Percentiles rank a stretch among this genome's conserved stretches.
These are phyloP conservation scores for Cecropterus lyciades DNA, from an alignment of 1,140 invertebrate genomes.

Conservation along the genomic window DNA sequence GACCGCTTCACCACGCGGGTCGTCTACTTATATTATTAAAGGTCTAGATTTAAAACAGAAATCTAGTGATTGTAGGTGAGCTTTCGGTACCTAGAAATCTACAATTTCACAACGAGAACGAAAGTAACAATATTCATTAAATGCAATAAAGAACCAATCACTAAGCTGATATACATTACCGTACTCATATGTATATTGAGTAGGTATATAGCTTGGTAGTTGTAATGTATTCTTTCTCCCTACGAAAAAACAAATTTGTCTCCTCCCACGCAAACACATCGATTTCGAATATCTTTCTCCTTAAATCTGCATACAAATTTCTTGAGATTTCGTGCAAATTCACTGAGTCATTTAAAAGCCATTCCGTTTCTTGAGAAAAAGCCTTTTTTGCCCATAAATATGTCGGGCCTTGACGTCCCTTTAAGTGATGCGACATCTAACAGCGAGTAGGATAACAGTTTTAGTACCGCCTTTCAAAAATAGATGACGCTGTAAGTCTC, in stretches of 20 bases:
- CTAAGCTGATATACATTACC: too few species aligned
- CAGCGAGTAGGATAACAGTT: constrained; percentile 13
- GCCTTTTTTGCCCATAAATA: constrained; percentile 66
- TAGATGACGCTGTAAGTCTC: constrained; percentile 12
- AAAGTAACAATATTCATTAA: too few species aligned
- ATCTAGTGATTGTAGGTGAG: too few species aligned
- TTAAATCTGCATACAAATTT: constrained; percentile 75
- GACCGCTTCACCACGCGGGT: too few species aligned
- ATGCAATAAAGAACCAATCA: too few species aligned
- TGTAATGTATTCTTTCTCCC: background rate
- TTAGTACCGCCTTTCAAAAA: background rate
- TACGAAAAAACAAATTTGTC: constrained; percentile 32
- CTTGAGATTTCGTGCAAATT: constrained; percentile 69
- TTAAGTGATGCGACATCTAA: constrained; percentile 51
- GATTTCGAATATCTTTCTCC: constrained; percentile 65
- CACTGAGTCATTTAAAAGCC: constrained; percentile 73
- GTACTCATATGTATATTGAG: too few species aligned
- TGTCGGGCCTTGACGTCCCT: constrained; percentile 49
- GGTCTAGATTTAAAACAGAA: too few species aligned
- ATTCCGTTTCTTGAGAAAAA: constrained; percentile 64
- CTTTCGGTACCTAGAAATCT: too few species aligned
- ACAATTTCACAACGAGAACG: too few species aligned
- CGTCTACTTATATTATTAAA: too few species aligned
- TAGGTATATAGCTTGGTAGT: too few species aligned
- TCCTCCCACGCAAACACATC: constrained; percentile 55